phyloP scores from a whole-genome alignment of 1,140 invertebrate species.

The Dolichoris vasculosae region DNA sequence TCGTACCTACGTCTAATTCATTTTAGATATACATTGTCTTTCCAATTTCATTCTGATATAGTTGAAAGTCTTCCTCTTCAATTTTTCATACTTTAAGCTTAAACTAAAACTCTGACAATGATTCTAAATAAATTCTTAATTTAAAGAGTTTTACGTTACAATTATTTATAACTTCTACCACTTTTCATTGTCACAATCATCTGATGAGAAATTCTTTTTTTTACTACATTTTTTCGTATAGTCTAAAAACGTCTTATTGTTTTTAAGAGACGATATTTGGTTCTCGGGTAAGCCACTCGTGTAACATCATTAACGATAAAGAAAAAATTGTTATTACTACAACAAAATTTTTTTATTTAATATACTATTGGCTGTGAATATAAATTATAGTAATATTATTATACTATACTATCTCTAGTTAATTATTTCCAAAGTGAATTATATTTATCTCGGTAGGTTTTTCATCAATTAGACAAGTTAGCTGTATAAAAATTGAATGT shows the following conservation, averaged over 20 bases:
- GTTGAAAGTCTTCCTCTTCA: neutral
- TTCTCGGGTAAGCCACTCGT: neutral
- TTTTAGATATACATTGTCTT: neutral
- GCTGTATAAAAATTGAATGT: neutral
- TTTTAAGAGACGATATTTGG: neutral
- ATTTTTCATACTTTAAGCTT: neutral
- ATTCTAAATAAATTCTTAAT: neutral
- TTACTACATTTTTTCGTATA: neutral
- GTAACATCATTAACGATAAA: neutral
- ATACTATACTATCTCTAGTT: slow-evolving; percentile 32
- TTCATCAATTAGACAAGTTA: neutral
- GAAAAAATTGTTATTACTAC: neutral
- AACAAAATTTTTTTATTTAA: neutral
- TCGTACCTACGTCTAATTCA: neutral
- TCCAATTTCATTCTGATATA: neutral
- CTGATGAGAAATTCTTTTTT: neutral
- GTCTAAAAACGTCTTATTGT: neutral
- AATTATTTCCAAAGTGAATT: slow-evolving; percentile 28
- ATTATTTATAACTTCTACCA: neutral
- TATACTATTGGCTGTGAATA: slow-evolving; percentile 44
- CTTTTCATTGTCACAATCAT: neutral
- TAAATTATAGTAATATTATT: slow-evolving; percentile 23
- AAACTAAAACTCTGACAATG: too few relatives aligned
- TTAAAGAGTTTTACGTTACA: neutral
- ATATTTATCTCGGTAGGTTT: slow-evolving; percentile 6